A percentile compares a stretch with the other conserved stretches of the same genome.
phyloP scores from a whole-genome alignment of 2,797 vertebrate genomes.

The Paguma larvata region DNA sequence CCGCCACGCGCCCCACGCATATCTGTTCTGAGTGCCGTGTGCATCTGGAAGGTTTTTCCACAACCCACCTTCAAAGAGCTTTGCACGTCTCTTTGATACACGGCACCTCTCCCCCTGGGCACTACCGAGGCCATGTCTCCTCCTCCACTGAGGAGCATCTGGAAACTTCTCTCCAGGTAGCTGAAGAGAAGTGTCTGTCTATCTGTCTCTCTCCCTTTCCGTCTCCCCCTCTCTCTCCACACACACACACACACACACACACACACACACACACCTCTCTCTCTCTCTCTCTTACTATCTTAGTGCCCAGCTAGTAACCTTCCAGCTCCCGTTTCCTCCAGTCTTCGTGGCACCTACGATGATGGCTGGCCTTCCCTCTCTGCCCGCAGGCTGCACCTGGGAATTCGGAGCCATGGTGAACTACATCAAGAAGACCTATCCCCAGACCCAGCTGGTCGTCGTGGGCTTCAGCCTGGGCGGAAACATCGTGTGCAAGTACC shows the following conservation, averaged over 20 bases:
- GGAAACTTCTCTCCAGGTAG: background rate
- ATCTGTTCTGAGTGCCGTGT: background rate
- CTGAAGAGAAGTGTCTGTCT: background rate
- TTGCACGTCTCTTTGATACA: background rate
- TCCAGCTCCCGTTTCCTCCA: background rate
- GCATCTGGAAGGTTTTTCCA: background rate
- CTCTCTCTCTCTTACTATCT: background rate
- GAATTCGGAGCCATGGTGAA: constrained; percentile 98
- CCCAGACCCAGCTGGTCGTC: constrained; percentile 94
- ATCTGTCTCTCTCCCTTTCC: background rate
- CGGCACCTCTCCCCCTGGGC: background rate
- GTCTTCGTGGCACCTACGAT: background rate
- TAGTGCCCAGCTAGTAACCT: background rate
- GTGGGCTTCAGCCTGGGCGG: constrained; percentile 99
- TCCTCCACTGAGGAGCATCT: background rate
- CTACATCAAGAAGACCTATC: constrained; percentile 95
- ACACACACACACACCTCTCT: background rate
- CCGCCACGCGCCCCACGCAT: no score
- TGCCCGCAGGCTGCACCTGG: constrained; percentile 96
- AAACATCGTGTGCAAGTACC: constrained; percentile 98
- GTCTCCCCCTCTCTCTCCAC: background rate
- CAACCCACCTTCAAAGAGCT: background rate
- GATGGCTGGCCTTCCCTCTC: constrained; percentile 37
- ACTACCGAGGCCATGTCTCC: background rate
- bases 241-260: no score